These are phyloP conservation scores for Leucoma salicis DNA, from an alignment of 2,888 invertebrate species.

Conservation along the genomic window DNA sequence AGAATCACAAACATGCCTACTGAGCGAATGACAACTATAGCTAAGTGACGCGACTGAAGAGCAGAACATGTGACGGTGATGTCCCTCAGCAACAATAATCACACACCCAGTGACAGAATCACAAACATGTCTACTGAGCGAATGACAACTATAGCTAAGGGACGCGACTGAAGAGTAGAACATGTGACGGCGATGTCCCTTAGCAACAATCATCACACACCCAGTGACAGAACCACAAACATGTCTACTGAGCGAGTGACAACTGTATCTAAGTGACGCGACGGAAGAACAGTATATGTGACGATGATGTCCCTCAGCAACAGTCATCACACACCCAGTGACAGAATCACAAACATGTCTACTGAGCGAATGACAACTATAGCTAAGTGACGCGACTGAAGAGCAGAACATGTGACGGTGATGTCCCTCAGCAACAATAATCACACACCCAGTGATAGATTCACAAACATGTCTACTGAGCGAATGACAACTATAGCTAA, in stretches of 20 bases:
- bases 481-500: conserved; percentile 5
- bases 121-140: conserved; percentile 5
- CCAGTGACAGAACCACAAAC: conserved; percentile 6
- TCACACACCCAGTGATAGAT: conserved; percentile 19
- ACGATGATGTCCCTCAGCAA: neutral
- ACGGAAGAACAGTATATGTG: neutral
- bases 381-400: neutral
- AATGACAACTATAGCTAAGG: conserved; percentile 5
- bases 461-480: conserved; percentile 13
- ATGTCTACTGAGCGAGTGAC: conserved; percentile 6
- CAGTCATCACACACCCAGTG: conserved; percentile 21
- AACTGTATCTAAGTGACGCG: neutral
- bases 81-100: neutral
- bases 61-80: neutral
- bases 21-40: conserved; percentile 10
- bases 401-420: neutral
- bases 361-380: conserved; percentile 10
- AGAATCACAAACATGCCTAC: conserved; percentile 13
- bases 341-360: conserved; percentile 18
- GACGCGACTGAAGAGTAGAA: neutral
- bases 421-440: neutral
- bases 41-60: neutral
- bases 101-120: conserved; percentile 9
- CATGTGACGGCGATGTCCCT: neutral
- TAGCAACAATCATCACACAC: neutral